These are phyloP conservation scores for Spilarctia lutea DNA, from an alignment of 2,888 invertebrate genomes.

Conservation along the genomic window DNA sequence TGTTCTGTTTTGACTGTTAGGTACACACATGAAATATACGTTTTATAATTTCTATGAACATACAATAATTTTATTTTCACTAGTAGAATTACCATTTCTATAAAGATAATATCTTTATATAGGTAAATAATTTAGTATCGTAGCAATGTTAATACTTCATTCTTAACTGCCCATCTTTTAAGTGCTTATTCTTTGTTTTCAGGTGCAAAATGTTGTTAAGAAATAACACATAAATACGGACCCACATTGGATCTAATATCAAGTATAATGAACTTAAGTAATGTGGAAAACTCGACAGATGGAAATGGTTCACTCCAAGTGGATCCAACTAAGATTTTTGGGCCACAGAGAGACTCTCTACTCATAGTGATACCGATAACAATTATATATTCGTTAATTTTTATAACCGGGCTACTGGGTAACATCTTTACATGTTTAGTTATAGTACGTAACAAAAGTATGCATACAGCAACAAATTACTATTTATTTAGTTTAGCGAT, in stretches of 20 bases:
- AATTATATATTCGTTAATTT: slow-evolving; percentile 91
- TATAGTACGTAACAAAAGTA: slow-evolving; percentile 92
- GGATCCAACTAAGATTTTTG: slow-evolving; percentile 72
- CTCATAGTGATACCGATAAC: slow-evolving; percentile 91
- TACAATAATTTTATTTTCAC: too few species aligned
- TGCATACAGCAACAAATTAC: slow-evolving; percentile 94
- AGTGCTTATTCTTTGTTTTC: slow-evolving; percentile 28
- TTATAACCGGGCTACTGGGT: slow-evolving; percentile 92
- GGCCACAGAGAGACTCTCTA: slow-evolving; percentile 85
- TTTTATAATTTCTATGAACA: too few species aligned
- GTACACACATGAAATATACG: too few species aligned
- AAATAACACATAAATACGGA: slow-evolving; percentile 5
- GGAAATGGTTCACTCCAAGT: slow-evolving; percentile 51
- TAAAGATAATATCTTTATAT: neutral
- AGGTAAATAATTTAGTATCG: neutral
- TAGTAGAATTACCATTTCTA: neutral
- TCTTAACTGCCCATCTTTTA: neutral
- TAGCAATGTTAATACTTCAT: neutral
- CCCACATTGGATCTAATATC: neutral
- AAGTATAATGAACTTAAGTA: slow-evolving; percentile 29
- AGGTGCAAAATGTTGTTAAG: slow-evolving; percentile 24
- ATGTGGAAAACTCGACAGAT: slow-evolving; percentile 31
- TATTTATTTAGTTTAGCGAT: slow-evolving; percentile 95
- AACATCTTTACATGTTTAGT: slow-evolving; percentile 95
- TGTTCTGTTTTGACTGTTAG: too few species aligned